phyloP scores from a whole-genome alignment of 1,140 invertebrate species.

The Brachionus calyciflorus region DNA sequence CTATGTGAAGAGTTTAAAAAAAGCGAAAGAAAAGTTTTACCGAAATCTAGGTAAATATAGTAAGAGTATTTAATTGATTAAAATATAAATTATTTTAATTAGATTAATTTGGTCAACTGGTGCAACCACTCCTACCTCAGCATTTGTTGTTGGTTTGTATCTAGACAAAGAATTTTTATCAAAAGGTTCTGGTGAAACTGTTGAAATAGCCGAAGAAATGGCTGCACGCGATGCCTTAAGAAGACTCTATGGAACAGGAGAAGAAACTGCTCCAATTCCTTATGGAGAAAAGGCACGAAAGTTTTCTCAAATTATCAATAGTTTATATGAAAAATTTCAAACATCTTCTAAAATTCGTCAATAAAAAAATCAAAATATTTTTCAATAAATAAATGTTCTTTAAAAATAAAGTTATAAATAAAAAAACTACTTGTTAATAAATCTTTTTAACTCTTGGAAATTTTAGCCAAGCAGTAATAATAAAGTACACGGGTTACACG shows the following conservation, averaged over 20 bases:
- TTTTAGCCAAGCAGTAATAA: too few species aligned
- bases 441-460: too few species aligned
- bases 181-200: conserved; percentile 77
- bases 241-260: conserved; percentile 65
- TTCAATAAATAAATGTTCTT: neutral
- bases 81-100: conserved; percentile 28
- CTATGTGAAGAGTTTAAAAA: conserved; percentile 66
- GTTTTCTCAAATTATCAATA: conserved; percentile 32
- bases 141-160: conserved; percentile 81
- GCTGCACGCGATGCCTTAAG: conserved; percentile 76
- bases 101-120: conserved; percentile 73
- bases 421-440: too few species aligned
- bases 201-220: conserved; percentile 75
- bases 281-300: conserved; percentile 46
- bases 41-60: conserved; percentile 68
- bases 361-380: neutral
- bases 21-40: conserved; percentile 61
- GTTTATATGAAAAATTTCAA: conserved; percentile 35
- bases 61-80: neutral
- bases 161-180: conserved; percentile 75
- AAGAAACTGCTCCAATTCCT: conserved; percentile 50
- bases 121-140: conserved; percentile 72
- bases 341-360: too few species aligned
- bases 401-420: conserved; percentile 28
- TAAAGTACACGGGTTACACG: too few species aligned